phyloP scores from a whole-genome alignment of 2,113 vertebrate species.

The Protobothrops mucrosquamatus region DNA sequence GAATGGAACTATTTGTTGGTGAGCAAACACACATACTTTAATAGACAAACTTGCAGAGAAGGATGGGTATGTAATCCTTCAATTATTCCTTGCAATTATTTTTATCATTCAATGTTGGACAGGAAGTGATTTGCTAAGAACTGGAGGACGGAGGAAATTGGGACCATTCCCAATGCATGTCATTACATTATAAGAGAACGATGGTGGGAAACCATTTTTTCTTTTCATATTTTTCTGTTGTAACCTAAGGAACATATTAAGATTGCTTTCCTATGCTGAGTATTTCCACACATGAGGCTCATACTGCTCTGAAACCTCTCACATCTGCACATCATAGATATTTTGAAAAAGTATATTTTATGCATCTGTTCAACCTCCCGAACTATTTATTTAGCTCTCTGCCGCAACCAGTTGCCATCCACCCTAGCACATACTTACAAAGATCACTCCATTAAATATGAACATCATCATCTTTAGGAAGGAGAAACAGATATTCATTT shows the following conservation, averaged over 20 bases:
- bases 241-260: background rate
- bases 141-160: background rate
- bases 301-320: background rate
- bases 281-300: background rate
- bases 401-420: background rate
- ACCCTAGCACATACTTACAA: conserved; percentile 69
- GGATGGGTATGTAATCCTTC: too few relatives aligned
- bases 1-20: background rate
- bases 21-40: background rate
- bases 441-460: conserved; percentile 77
- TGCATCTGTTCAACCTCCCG: background rate
- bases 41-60: background rate
- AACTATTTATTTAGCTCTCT: background rate
- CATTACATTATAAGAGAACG: background rate
- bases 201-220: background rate
- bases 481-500: conserved; percentile 69
- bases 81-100: background rate
- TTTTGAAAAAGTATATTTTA: background rate
- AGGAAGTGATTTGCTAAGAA: background rate
- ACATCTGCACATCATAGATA: background rate
- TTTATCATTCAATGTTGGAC: background rate
- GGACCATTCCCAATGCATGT: background rate
- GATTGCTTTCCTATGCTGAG: background rate
- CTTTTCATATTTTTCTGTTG: background rate
- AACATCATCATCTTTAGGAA: conserved; percentile 79